Conservation (phyloP, 1,140 invertebrate genomes). For the Lethocerus indicus region DNA sequence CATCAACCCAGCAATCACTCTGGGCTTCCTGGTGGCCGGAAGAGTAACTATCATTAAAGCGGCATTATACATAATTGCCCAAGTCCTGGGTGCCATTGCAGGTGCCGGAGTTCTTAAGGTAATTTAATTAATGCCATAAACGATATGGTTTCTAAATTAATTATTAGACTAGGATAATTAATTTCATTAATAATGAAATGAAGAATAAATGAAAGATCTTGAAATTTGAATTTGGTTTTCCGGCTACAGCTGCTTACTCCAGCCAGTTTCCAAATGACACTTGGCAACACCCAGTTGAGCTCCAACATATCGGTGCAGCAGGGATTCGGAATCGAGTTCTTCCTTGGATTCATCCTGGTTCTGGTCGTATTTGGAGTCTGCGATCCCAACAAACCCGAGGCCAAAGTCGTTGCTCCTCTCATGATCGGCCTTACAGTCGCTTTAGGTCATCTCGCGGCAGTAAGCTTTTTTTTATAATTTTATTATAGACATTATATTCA, state of each 20-base stretch:
- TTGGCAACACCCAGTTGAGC: conserved; percentile 43
- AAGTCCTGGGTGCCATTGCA: conserved; percentile 66
- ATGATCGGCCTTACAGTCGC: conserved; percentile 80
- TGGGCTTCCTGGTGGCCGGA: conserved; percentile 57
- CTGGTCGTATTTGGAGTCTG: conserved; percentile 76
- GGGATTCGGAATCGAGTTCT: conserved; percentile 75
- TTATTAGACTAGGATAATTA: no score
- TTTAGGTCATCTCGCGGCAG: conserved; percentile 69
- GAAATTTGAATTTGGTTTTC: not conserved
- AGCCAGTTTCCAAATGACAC: conserved; percentile 18
- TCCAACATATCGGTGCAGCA: conserved; percentile 42
- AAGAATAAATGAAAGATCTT: not conserved
- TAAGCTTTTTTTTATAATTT: no score
- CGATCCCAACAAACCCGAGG: conserved; percentile 51
- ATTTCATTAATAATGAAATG: not conserved
- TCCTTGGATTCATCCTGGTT: conserved; percentile 76
- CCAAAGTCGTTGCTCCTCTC: conserved; percentile 64
- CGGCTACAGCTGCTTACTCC: conserved; percentile 15
- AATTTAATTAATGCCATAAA: no score
- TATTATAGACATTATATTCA: no score
- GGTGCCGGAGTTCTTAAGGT: conserved; percentile 54
- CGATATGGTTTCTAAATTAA: not conserved
- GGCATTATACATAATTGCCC: conserved; percentile 64
- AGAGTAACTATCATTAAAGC: conserved; percentile 57
- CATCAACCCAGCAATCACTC: conserved; percentile 80